A percentile compares a stretch with the other conserved stretches of the same genome.
Evolutionary conservation across 2,888 invertebrate genomes (phyloP).

Genomic region (Tricholauxania praeusta): DNA sequence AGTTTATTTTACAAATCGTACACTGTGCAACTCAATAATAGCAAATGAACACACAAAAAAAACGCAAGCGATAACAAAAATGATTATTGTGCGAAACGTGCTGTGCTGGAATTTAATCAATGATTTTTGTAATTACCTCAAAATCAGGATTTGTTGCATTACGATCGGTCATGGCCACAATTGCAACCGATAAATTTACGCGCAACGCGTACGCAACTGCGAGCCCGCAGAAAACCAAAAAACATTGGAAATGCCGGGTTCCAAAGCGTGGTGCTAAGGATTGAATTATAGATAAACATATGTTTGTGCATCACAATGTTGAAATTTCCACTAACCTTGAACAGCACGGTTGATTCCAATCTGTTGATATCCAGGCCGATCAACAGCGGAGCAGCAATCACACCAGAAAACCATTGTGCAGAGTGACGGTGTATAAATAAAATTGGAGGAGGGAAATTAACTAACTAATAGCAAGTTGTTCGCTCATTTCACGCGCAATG

Average conservation of each 20-base stretch:
- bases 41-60: neutral
- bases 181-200: constrained; percentile 78
- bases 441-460: neutral
- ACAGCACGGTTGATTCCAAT: constrained; percentile 50
- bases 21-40: neutral
- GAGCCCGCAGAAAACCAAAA: constrained; percentile 74
- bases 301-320: neutral
- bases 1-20: no score
- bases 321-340: constrained; percentile 43
- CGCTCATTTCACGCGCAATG: neutral
- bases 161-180: constrained; percentile 79
- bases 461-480: neutral
- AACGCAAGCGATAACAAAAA: neutral
- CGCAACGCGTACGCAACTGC: constrained; percentile 75
- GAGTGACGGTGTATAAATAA: neutral
- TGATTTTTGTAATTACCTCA: constrained; percentile 59
- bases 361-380: constrained; percentile 67
- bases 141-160: constrained; percentile 69
- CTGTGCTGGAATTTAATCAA: neutral
- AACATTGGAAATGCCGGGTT: constrained; percentile 74
- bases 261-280: constrained; percentile 70
- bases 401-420: constrained; percentile 51
- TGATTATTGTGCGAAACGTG: neutral
- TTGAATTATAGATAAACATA: constrained; percentile 9
- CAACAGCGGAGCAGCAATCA: constrained; percentile 53